Evolutionary conservation across 2,113 vertebrate genomes (phyloP).

Genomic region (Canis aureus): DNA sequence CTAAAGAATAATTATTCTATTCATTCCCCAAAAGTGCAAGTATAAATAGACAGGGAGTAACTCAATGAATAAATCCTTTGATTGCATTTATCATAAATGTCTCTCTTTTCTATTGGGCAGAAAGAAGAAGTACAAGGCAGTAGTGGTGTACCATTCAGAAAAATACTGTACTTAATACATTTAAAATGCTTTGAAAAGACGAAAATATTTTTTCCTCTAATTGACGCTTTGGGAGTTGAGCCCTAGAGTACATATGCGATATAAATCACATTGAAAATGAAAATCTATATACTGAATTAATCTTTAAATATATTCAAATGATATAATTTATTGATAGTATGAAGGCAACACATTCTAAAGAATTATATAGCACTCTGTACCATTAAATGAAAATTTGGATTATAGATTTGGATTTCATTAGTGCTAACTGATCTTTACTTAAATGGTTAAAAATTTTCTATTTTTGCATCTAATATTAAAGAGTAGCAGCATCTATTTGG

Average conservation of each 20-base stretch:
- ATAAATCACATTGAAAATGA: conserved; percentile 62
- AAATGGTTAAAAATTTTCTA: neutral
- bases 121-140: conserved; percentile 8
- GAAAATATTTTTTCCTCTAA: neutral
- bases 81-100: conserved; percentile 45
- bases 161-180: conserved; percentile 28
- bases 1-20: conserved; percentile 1
- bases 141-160: conserved; percentile 28
- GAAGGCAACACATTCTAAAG: neutral
- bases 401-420: neutral
- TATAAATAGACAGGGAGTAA: neutral
- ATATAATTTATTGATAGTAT: conserved; percentile 12
- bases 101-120: neutral
- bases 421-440: neutral
- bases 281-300: conserved; percentile 19
- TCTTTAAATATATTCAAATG: conserved; percentile 16
- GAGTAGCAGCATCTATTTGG: neutral
- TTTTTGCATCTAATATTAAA: conserved; percentile 39
- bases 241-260: neutral
- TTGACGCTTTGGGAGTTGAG: neutral
- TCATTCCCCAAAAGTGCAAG: neutral
- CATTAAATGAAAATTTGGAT: conserved; percentile 11
- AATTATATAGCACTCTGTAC: neutral
- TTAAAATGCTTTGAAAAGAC: conserved; percentile 38
- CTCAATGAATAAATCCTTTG: neutral